Percentiles rank a stretch among this genome's conserved stretches.
phyloP scores from a whole-genome alignment of 2,888 invertebrate genomes.

The Hyposoter dolosus region DNA sequence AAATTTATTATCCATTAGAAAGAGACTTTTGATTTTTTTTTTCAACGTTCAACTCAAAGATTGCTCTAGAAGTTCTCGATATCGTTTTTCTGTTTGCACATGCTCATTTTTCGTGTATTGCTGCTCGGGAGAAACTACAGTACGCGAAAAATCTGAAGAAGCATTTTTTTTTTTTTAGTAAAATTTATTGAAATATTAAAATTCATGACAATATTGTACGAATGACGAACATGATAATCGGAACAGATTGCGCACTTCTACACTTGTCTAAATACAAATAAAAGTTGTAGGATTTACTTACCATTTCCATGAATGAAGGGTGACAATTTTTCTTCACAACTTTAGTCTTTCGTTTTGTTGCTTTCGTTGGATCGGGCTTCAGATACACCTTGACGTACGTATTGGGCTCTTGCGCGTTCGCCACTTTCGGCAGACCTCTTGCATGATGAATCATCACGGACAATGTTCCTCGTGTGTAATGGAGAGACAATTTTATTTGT shows the following conservation, averaged over 20 bases:
- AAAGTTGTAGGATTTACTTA: slow-evolving; percentile 86
- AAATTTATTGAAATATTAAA: not conserved
- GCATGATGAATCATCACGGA: slow-evolving; percentile 96
- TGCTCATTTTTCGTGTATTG: not conserved
- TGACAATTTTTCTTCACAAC: slow-evolving; percentile 96
- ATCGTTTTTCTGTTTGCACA: not conserved
- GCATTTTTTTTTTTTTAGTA: not conserved
- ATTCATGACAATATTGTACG: not conserved
- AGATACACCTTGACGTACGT: slow-evolving; percentile 97
- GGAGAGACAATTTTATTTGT: slow-evolving; percentile 92
- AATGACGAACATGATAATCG: not conserved
- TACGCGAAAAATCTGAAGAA: not conserved
- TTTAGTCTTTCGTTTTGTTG: slow-evolving; percentile 98
- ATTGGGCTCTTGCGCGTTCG: slow-evolving; percentile 93
- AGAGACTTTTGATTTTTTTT: not conserved
- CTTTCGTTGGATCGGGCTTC: slow-evolving; percentile 95
- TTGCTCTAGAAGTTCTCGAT: not conserved
- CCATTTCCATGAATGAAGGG: slow-evolving; percentile 99
- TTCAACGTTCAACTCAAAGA: not conserved
- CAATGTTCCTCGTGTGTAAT: slow-evolving; percentile 91
- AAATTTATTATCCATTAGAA: not conserved
- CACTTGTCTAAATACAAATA: not conserved
- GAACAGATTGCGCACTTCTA: not conserved
- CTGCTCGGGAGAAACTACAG: not conserved
- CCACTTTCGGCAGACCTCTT: slow-evolving; percentile 92